Base-by-base conservation (phyloP, 2,113 vertebrate genomes). In the Sceloporus tristichus region DNA sequence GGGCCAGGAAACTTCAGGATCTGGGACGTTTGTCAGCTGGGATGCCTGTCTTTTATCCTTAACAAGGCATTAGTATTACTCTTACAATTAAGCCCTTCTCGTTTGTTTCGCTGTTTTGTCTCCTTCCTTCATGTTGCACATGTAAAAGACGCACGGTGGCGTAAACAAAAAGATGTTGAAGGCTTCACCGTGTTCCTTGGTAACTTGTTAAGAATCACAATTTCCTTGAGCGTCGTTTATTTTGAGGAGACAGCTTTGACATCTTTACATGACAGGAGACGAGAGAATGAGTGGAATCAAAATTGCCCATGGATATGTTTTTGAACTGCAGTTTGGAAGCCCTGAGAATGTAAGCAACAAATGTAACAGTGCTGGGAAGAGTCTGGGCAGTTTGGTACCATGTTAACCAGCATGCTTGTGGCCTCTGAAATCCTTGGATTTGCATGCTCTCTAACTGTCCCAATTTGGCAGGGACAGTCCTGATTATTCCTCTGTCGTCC, bases 201-300 rank as follows among this genome's bases (percentile, higher is more conserved):
- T 78, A 77, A 85, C 84, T 77, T 76, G 84, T 77, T 85, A 66
- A 85, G 74, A 78, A 78, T 85, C 84, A 66, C 62, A 16, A 14
- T 78, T 78, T 78, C 34, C 59, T 65, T 85, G 84, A 85, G 84
- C 84, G 48, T 10, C 40, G 42, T 54, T 86, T 78, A 79, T 86
- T 86, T 79, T 54, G 42, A 79, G 76, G 85, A 79, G 76, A 70
- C 62, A 79, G n/a, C 11, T 79, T 86, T 86, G 85, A 86, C 85
- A 79, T 86, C 85, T 86, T 53, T 54, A 70, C 85, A 86, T 79
- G 85, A 78, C 76, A 71, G 76, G 70, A 79, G 62, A 78, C 21
- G 3, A 79, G 65, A 27, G 85, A 79, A 79, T 79, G 85, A 86
- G 65, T 38, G 21, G 85, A 79, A 79, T 86, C 76, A 86, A 71